Base-by-base conservation (phyloP, 1,140 invertebrate species). In the Zaprionus taronus region DNA sequence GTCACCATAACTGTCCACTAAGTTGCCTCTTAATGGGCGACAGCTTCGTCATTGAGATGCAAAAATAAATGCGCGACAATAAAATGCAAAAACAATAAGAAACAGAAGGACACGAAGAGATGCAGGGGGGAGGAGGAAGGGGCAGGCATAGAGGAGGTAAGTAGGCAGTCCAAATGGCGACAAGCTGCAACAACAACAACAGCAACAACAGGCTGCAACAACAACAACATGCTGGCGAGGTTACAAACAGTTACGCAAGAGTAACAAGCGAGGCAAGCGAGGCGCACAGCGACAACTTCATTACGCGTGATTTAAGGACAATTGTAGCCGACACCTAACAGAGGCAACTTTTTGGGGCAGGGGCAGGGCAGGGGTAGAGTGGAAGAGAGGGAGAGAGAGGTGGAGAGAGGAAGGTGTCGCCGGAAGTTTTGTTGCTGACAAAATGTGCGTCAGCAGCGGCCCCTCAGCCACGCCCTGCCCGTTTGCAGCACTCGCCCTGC, bases 271-370 rank as follows among this genome's bases (percentile, higher is more conserved):
- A n/a, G n/a, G 62, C 55, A 38, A 24, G 63, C 75, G 70, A 74
- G 65, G 60, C 77, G 76, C 51, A 83, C 84, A 91, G 72, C 76
- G 74, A 91, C 90, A 91, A 91, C 90, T 91, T 91, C 90, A 91
- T 91, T 91, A 91, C 85, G 90, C 86, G 85, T 91, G 90, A 91
- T 91, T 91, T 91, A 91, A 79, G 85, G 81, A 90, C 86, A 90
- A 90, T 90, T 83, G 85, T 90, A 82, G 85, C 79, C 86, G 62
- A 77, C 84, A 90, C 86, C 86, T 90, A 77, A 70, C 56, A 62
- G 58, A 26, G 44, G 28, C 20, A 72, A 71, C 72, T 57, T 75
- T 61, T 70, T 49, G n/a, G 34, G 34, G 61, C 11, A 15, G 17
- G 51, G 2, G 17, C 26, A 6, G 11, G 60, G 38, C 2, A 14